These are phyloP conservation scores for Cheilosia scutellata DNA, from an alignment of 2,888 invertebrate species.

Conservation along the genomic window DNA sequence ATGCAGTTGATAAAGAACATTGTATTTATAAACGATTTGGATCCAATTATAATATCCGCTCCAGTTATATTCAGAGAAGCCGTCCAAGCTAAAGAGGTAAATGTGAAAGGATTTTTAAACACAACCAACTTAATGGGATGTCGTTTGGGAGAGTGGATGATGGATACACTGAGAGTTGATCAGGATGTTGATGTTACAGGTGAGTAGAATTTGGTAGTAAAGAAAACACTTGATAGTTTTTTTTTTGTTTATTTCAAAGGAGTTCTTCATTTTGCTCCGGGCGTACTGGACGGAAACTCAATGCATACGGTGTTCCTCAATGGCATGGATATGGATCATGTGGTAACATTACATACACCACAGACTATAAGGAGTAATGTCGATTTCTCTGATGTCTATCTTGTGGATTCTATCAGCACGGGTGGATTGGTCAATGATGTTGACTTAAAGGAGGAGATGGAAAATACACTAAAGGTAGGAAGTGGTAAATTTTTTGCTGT, in stretches of 20 bases:
- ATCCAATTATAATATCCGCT: conserved; percentile 78
- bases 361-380: conserved; percentile 84
- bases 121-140: conserved; percentile 82
- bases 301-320: conserved; percentile 84
- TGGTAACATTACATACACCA: conserved; percentile 84
- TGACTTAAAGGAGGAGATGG: conserved; percentile 83
- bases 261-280: conserved; percentile 83
- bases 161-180: conserved; percentile 84
- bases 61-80: conserved; percentile 82
- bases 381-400: conserved; percentile 81
- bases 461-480: conserved; percentile 86
- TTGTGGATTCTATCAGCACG: conserved; percentile 78
- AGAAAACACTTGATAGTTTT: not conserved
- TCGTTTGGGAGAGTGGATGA: conserved; percentile 83
- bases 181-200: conserved; percentile 77
- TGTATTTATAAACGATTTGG: conserved; percentile 82
- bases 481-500: no score
- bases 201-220: conserved; percentile 62
- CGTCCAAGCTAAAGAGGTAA: conserved; percentile 79
- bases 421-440: conserved; percentile 83
- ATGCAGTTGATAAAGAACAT: conserved; percentile 82
- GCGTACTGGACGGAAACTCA: conserved; percentile 83
- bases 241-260: conserved; percentile 80
- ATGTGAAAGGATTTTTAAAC: conserved; percentile 79
- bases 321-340: conserved; percentile 82